Base-by-base conservation (phyloP, 2,888 invertebrate species). In the Drosophila colorata region DNA sequence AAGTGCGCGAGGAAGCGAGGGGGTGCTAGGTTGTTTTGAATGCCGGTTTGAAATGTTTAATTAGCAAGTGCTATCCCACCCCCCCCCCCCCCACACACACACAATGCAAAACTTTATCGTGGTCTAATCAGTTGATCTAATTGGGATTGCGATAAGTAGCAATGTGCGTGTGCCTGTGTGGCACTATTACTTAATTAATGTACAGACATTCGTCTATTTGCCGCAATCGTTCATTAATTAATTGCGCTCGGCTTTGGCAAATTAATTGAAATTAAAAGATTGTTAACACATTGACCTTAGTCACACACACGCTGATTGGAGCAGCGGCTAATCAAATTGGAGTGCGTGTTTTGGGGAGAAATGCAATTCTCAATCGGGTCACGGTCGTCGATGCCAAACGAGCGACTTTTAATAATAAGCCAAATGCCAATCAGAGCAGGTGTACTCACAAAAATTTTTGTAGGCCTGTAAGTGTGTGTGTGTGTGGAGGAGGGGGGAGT, bases 381-480 rank as follows among this genome's bases (percentile, higher is more conserved):
- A 81, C n/a, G 82, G 85, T 68, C 82, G 68, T 35, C 65, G 58
- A 58, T 31, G 49, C 57, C 48, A 61, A 51, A 31, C 20, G 37
- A 53, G 47, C 18, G 37, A 47, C 35, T 57, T 71, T 46, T 61
- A 77, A 69, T 76, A 65, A 73, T 73, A 65, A 63, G 52, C 14
- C 47, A 69, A 81, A 63, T 76, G 73, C 64, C 79, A 76, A 84
- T 84, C 73, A 80, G 67, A 75, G 56, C 61, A 69, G 68, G 60
- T 61, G 55, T 51, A 58, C 74, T 18, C 37, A 57, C 51, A 53
- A 41, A 52, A 20, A 9, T 23, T 48, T 58, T 53, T 63, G 60
- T 66, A 48, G 60, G 57, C 63, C 46, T 55, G 20, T 40, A 28
- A 49, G 28, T 25, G 60, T n/a, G 40, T 25, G 14, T 16, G 16